phyloP scores from a whole-genome alignment of 2,888 invertebrate genomes.

The Sinotaia quadrata region DNA sequence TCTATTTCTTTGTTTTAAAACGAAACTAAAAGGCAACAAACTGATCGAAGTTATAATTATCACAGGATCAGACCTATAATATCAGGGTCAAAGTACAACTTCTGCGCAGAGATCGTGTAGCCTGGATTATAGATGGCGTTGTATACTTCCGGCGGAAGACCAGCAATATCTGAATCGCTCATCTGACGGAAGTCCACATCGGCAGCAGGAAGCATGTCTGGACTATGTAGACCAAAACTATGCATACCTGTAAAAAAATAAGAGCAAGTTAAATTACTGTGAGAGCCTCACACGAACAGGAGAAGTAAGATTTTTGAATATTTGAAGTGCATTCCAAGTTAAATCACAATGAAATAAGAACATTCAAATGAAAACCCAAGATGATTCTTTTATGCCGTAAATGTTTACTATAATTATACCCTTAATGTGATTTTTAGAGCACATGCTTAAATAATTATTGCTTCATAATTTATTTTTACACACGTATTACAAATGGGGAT shows the following conservation, averaged over 20 bases:
- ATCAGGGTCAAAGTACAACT: conserved; percentile 84
- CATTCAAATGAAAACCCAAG: no score
- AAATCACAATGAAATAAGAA: no score
- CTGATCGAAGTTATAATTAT: not conserved
- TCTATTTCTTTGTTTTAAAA: not conserved
- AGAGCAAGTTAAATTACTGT: no score
- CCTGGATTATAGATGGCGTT: conserved; percentile 57
- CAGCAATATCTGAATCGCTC: conserved; percentile 56
- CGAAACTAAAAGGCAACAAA: not conserved
- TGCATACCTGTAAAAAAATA: conserved; percentile 67
- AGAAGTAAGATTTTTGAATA: no score
- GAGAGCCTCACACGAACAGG: no score
- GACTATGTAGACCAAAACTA: conserved; percentile 88
- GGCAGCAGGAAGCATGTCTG: conserved; percentile 76
- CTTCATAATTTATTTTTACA: no score
- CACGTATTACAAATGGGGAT: no score
- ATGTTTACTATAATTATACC: no score
- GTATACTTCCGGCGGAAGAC: conserved; percentile 58
- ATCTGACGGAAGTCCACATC: conserved; percentile 55
- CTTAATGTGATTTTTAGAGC: no score
- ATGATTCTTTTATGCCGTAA: no score
- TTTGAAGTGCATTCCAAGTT: no score
- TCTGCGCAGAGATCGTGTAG: conserved; percentile 71
- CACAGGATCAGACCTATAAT: conserved; percentile 78
- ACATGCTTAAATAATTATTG: no score